Evolutionary conservation across 2,888 invertebrate species (phyloP), one percentile per base, ranked within the genome.

Genomic region (Coleophora deauratella): DNA sequence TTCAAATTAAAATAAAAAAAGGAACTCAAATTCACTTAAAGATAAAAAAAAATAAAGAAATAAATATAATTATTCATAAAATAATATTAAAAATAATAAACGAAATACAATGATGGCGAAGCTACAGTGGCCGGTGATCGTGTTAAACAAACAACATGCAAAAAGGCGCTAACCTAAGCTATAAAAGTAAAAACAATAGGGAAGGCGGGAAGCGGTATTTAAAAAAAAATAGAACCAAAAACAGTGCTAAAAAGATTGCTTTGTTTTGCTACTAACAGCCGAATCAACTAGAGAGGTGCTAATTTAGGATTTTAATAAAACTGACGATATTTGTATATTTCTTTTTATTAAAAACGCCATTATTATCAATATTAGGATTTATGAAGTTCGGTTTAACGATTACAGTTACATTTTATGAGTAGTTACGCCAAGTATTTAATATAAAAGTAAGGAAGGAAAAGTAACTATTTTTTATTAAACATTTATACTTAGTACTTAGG

Each of bases 331-430:
- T 79, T 79, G 73, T 75, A 77, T 84, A 82, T 75, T 79, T 82
- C 75, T 82, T 85, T 78, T 85, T 85, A 84, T 84, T 85, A 82
- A 85, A 85, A 85, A 82, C 85, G 84, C 84, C 84, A 84, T 85
- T 80, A 82, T 82, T 74, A 81, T 85, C 82, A 82, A 78, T 85
- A 84, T 85, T 84, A 85, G 82, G 85, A 85, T 81, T 84, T 82
- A 84, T 80, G 85, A 84, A 84, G 81, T 81, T 81, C 81, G 69
- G 82, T 84, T 80, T 82, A 84, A 82, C 82, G 80, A 80, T 82
- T 84, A 85, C 84, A 84, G 70, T 74, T 77, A 72, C 66, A 69
- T 67, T 77, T 81, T 79, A 85, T 76, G 84, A 81, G 81, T 84
- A 82, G 72, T 80, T 81, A 82, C 59, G 75, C 76, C 76, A 80